Conservation (phyloP, 2,888 invertebrate species). For the Druceiella hillmani region DNA sequence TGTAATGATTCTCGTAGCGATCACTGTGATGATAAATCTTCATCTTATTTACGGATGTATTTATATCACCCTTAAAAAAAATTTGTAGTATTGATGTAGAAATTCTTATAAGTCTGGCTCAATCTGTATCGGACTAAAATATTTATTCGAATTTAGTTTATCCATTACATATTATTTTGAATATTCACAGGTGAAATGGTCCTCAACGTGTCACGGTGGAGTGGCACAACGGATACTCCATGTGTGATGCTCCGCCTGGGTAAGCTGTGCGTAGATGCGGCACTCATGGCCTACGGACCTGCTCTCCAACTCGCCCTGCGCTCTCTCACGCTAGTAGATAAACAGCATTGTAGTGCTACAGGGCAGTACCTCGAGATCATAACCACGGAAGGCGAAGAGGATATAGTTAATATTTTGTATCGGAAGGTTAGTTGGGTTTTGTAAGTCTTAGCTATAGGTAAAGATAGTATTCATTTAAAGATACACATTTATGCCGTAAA, state of each 20-base stretch:
- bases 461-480: no score
- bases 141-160: no score
- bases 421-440: conserved; percentile 63
- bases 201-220: conserved; percentile 59
- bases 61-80: no score
- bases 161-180: no score
- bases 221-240: conserved; percentile 61
- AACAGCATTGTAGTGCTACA: conserved; percentile 65
- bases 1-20: no score
- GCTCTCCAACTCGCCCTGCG: conserved; percentile 67
- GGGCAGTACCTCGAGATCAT: conserved; percentile 74
- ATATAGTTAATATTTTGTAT: conserved; percentile 67
- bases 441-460: no score
- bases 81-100: no score
- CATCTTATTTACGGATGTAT: no score
- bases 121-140: no score
- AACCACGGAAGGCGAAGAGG: conserved; percentile 54
- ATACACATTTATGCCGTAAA: no score
- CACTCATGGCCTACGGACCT: conserved; percentile 73
- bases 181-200: conserved; percentile 55
- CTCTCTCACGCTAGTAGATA: conserved; percentile 62
- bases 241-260: conserved; percentile 69
- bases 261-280: conserved; percentile 65
- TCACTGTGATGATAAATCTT: no score
- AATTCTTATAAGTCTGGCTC: no score